Percentiles rank a stretch among this genome's conserved stretches.
Evolutionary conservation across 1,140 invertebrate species (phyloP).

Genomic region (Aethina tumida): DNA sequence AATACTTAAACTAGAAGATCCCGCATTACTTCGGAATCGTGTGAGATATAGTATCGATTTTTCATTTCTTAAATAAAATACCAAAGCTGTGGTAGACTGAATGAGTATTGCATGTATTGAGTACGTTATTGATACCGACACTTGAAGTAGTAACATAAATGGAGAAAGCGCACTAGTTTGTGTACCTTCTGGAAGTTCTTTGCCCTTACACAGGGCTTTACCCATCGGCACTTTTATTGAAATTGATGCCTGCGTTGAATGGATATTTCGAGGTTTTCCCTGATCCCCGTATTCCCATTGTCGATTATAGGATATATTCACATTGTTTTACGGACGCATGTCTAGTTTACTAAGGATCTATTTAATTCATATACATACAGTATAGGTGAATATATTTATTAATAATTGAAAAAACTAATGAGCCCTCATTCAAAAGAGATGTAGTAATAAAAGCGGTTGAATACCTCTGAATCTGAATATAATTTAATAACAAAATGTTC

Average conservation of each 20-base stretch:
- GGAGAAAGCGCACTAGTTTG: conserved; percentile 2
- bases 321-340: conserved; percentile 9
- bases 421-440: no score
- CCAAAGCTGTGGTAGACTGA: no score
- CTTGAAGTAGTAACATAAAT: conserved; percentile 1
- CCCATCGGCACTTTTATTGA: conserved; percentile 16
- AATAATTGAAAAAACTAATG: no score
- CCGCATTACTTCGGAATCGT: no score
- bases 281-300: conserved; percentile 10
- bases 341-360: conserved; percentile 2
- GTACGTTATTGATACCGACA: conserved; percentile 2
- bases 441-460: no score
- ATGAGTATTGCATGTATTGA: neutral
- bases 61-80: no score
- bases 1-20: no score
- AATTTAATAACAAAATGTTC: no score
- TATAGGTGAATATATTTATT: no score
- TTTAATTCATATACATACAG: no score
- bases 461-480: no score
- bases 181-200: conserved; percentile 1
- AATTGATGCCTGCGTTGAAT: conserved; percentile 16
- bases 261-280: conserved; percentile 11
- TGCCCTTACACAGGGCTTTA: conserved; percentile 6
- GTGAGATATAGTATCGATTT: no score
- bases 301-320: conserved; percentile 14